Percentiles rank a stretch among this genome's conserved stretches.
These are phyloP conservation scores for Crenuchus spilurus DNA, from an alignment of 2,797 vertebrate species.

Conservation along the genomic window DNA sequence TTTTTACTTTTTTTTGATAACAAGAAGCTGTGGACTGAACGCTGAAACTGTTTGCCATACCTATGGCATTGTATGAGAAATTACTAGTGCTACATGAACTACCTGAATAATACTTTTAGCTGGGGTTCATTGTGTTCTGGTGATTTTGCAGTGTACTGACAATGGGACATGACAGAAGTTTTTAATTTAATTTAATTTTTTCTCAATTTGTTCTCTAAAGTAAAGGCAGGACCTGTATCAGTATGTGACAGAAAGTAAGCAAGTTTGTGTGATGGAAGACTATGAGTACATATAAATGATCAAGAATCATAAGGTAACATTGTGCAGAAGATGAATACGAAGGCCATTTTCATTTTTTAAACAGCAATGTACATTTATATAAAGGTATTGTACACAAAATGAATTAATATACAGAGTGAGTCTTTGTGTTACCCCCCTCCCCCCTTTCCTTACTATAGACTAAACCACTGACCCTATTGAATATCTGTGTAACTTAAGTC, in stretches of 20 bases:
- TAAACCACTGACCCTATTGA: conserved; percentile 80
- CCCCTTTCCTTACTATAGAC: conserved; percentile 57
- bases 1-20: background rate
- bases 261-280: conserved; percentile 60
- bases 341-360: conserved; percentile 59
- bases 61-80: conserved; percentile 39
- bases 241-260: conserved; percentile 61
- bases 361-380: conserved; percentile 65
- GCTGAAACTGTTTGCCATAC: background rate
- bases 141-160: conserved; percentile 29
- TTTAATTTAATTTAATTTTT: conserved; percentile 59
- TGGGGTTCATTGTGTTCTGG: background rate
- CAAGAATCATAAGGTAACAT: conserved; percentile 61
- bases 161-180: conserved; percentile 49
- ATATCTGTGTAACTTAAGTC: conserved; percentile 82
- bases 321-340: conserved; percentile 59
- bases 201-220: conserved; percentile 61
- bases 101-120: background rate
- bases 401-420: conserved; percentile 64
- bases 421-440: conserved; percentile 57
- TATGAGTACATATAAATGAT: conserved; percentile 70
- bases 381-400: conserved; percentile 57
- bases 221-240: conserved; percentile 76
- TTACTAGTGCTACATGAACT: background rate
- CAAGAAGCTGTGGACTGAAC: background rate